phyloP scores from a whole-genome alignment of 2,113 vertebrate genomes.

The Phasianus colchicus region DNA sequence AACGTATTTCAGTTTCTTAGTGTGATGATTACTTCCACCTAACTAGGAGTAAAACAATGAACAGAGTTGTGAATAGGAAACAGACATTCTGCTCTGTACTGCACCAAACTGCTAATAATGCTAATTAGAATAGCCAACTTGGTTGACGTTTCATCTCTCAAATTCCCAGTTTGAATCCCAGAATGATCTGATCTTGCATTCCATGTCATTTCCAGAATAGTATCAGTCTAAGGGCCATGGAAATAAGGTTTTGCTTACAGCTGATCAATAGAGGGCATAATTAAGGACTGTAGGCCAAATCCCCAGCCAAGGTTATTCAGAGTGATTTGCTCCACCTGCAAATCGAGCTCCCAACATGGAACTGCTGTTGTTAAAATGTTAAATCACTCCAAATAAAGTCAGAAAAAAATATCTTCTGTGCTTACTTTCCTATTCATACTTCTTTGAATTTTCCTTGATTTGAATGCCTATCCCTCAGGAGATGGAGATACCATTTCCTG shows the following conservation, averaged over 20 bases:
- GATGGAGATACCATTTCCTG: background rate
- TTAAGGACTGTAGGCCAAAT: slow-evolving; percentile 19
- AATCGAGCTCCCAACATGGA: background rate
- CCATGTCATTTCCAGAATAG: background rate
- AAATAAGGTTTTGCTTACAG: background rate
- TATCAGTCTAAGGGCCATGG: background rate
- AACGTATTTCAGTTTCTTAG: background rate
- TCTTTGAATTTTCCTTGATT: background rate
- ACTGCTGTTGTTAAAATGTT: background rate
- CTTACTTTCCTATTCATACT: background rate
- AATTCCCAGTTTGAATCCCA: background rate
- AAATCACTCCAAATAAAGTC: background rate
- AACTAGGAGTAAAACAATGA: background rate
- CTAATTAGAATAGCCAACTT: background rate
- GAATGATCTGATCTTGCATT: background rate
- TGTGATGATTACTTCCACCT: background rate
- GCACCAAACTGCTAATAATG: background rate
- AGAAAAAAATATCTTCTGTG: background rate
- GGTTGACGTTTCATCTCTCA: background rate
- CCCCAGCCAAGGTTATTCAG: background rate
- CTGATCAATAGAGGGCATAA: background rate
- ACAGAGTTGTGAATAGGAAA: background rate
- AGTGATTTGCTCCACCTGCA: slow-evolving; percentile 10
- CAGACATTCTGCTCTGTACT: background rate
- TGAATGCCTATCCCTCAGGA: background rate